Evolutionary conservation across 1,140 invertebrate species (phyloP).

Genomic region (Drosophila kohkoa): DNA sequence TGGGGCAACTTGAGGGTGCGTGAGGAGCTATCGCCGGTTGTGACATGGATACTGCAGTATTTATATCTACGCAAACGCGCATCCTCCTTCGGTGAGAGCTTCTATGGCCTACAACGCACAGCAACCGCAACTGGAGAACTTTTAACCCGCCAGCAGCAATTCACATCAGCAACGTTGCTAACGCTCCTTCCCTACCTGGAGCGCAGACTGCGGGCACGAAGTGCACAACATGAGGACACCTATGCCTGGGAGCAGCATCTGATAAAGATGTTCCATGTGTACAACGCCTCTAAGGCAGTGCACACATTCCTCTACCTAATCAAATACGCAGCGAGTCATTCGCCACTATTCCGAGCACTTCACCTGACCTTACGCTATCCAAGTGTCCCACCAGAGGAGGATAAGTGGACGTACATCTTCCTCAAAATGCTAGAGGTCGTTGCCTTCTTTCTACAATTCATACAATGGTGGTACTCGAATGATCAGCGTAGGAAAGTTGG

Average conservation of each 20-base stretch:
- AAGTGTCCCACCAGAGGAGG: constrained; percentile 63
- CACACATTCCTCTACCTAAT: constrained; percentile 78
- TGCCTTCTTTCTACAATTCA: constrained; percentile 82
- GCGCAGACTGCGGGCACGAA: constrained; percentile 61
- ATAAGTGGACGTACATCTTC: constrained; percentile 74
- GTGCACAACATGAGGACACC: constrained; percentile 57
- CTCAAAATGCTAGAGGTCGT: constrained; percentile 77
- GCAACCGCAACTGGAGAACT: constrained; percentile 58
- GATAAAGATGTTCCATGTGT: constrained; percentile 67
- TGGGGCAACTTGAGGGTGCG: constrained; percentile 61
- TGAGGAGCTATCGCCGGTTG: constrained; percentile 72
- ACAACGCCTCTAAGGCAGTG: constrained; percentile 70
- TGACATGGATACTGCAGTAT: constrained; percentile 77
- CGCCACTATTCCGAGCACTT: constrained; percentile 65
- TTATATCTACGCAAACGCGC: constrained; percentile 74
- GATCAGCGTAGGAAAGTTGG: constrained; percentile 75
- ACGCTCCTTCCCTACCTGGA: constrained; percentile 73
- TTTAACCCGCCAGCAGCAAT: constrained; percentile 58
- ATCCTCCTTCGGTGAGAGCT: constrained; percentile 80
- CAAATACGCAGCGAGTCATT: constrained; percentile 71
- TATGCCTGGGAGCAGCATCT: constrained; percentile 61
- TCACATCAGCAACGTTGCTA: constrained; percentile 66
- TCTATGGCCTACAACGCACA: constrained; percentile 78
- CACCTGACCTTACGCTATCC: constrained; percentile 71
- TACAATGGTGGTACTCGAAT: constrained; percentile 84